Percentiles rank a stretch among this genome's conserved stretches.
Conservation (phyloP, 2,113 vertebrate species). For the Macrotis lagotis region DNA sequence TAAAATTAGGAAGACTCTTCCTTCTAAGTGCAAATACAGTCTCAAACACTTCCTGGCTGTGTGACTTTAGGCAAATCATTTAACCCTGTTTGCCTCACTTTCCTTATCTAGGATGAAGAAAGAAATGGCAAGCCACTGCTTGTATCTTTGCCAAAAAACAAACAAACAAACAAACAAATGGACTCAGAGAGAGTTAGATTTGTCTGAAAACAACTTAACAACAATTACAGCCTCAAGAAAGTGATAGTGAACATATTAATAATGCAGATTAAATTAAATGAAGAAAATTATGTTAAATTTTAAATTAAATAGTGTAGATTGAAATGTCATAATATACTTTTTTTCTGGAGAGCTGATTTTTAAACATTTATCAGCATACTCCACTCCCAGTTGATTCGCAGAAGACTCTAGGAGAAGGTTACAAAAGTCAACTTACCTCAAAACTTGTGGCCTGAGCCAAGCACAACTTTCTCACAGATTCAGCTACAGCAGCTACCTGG, state of each 20-base stretch:
- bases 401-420: background rate
- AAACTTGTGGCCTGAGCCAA: slow-evolving; percentile 64
- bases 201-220: background rate
- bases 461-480: slow-evolving; percentile 76
- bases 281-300: no score
- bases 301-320: background rate
- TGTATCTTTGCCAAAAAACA: background rate
- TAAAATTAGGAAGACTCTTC: no score
- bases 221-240: background rate
- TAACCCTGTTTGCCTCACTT: no score
- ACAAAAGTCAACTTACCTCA: slow-evolving; percentile 71
- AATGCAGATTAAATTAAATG: background rate
- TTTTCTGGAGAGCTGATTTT: background rate
- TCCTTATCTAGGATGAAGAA: no score
- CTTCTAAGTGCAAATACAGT: no score
- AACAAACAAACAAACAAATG: background rate
- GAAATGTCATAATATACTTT: background rate
- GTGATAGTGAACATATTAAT: background rate
- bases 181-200: background rate
- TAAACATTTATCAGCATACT: background rate
- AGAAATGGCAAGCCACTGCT: background rate
- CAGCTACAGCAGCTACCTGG: slow-evolving; percentile 32
- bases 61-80: no score
- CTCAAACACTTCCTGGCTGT: no score
- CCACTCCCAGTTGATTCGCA: background rate